Conservation (phyloP, 2,888 invertebrate genomes). For the Rhingia rostrata region DNA sequence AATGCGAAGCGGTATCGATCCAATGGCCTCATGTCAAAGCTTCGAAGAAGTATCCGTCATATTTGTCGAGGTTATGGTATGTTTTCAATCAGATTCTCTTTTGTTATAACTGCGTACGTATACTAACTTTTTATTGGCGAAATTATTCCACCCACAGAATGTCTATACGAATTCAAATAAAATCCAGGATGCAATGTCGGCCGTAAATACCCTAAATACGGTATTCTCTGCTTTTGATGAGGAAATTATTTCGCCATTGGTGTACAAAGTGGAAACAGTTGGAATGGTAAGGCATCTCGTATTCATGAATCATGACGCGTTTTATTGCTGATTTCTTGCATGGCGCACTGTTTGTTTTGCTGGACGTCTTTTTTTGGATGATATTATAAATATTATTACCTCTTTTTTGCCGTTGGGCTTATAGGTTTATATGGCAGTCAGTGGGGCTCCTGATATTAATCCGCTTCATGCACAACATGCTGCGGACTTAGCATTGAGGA, state of each 20-base stretch:
- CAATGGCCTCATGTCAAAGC: constrained; percentile 91
- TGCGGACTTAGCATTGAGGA: constrained; percentile 90
- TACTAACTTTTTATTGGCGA: constrained; percentile 20
- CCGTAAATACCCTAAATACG: constrained; percentile 92
- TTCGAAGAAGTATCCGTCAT: constrained; percentile 83
- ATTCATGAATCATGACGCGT: background rate
- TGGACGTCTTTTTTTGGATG: constrained; percentile 1
- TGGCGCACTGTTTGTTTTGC: constrained; percentile 10
- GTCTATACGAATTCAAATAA: constrained; percentile 80
- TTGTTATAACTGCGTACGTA: constrained; percentile 24
- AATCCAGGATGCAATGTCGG: constrained; percentile 87
- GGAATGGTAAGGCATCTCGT: constrained; percentile 86
- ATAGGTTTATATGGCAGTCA: constrained; percentile 92
- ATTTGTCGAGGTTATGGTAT: constrained; percentile 80
- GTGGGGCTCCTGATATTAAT: constrained; percentile 92
- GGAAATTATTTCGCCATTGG: constrained; percentile 91
- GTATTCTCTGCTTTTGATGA: constrained; percentile 93
- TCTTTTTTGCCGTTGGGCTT: constrained; percentile 13
- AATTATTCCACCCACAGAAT: constrained; percentile 71
- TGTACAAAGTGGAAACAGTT: constrained; percentile 97
- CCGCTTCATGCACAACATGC: constrained; percentile 90
- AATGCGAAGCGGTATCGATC: constrained; percentile 89
- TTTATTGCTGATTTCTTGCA: constrained; percentile 47
- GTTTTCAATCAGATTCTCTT: constrained; percentile 6
- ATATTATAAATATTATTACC: constrained; percentile 4